Base-by-base conservation (phyloP, 2,113 vertebrate species). In the Microtus montanus region DNA sequence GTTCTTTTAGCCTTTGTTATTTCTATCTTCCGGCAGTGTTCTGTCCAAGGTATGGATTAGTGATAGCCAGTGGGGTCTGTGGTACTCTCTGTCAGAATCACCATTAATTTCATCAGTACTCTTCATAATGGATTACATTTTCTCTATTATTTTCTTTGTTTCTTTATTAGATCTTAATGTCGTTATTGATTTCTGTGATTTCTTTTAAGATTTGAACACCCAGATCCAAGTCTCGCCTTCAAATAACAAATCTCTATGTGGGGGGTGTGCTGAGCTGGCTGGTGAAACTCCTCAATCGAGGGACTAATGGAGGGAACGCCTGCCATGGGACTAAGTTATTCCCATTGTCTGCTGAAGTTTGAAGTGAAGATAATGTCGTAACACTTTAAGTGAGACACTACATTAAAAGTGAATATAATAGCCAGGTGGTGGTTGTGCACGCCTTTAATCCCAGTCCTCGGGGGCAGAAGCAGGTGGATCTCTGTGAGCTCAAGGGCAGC, bases 141-240 rank as follows among this genome's bases (percentile, higher is more conserved):
- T 92, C 73, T 78, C 22, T 85, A 1, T 79, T 70, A 41, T 71
- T 95, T 88, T 84, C 52, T 75, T 90, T 93, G 0, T 35, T 95
- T 87, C 41, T 78, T 63, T 77, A 64, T 17, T 68, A 15, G 33
- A 44, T 92, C 85, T 86, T 88, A 47, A 63, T 86, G 28, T 70
- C 85, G 82, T 95, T 73, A 84, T 88, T 38, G 75, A 17, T 90
- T 61, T 90, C 15, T 68, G 4, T 33, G 20, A 47, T 87, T 78
- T 64, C 19, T 90, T 82, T 88, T 63, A 92, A 35, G 47, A 94
- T 52, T 54, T 75, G 26, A 92, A 66, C 64, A 49, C 47, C 85
- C 12, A 14, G 30, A 47, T 30, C 70, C 49, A 33, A 66, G 12
- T 73, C 64, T 41, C 38, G 87, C 58, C 9, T 94, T 87, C 4